Evolutionary conservation across 2,888 invertebrate genomes (phyloP), one percentile per base, ranked within the genome.

Genomic region (Aleiodes testaceus): DNA sequence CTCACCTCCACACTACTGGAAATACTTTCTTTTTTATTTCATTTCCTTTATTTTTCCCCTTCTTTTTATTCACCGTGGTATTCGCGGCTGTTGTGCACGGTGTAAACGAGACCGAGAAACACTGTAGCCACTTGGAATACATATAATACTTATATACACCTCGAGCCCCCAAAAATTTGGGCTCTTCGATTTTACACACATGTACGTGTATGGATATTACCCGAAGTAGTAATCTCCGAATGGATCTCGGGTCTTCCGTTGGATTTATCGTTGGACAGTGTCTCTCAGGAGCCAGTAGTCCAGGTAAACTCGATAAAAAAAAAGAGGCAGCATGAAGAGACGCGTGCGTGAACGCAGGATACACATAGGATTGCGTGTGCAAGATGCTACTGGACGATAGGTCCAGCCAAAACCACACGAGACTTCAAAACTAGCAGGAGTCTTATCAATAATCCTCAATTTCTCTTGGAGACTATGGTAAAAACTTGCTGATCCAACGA

Each of bases 331-430:
- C 20, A 66, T 61, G 68, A 68, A 52, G 47, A 72, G 50, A 74
- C 74, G 72, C 74, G 73, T 75, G 77, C 74, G 75, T 73, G 70
- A 73, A 67, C 61, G 59, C 65, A 18, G 47, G 50, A 66, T 55
- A 59, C 65, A 50, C 47, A 64, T 72, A 50, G 66, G 70, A 77
- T 77, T 77, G 77, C 74, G 74, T 77, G 75, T 72, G 53, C 69
- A 71, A 77, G 77, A 77, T 75, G 77, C 75, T 77, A 75, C 77
- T 72, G 77, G 69, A 73, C 67, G 77, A 77, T 77, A 75, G 72
- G 66, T 72, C 16, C 20, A 70, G 61, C 74, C 69, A 72, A 75
- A 74, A 72, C 66, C 55, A 66, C 12, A 66, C 12, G 16, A 36
- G 16, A 42, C 36, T 42, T 7, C 7, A 9, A 42, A 59, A 16